These are phyloP conservation scores for Andrena trimmerana DNA, from an alignment of 2,888 invertebrate species.

Conservation along the genomic window DNA sequence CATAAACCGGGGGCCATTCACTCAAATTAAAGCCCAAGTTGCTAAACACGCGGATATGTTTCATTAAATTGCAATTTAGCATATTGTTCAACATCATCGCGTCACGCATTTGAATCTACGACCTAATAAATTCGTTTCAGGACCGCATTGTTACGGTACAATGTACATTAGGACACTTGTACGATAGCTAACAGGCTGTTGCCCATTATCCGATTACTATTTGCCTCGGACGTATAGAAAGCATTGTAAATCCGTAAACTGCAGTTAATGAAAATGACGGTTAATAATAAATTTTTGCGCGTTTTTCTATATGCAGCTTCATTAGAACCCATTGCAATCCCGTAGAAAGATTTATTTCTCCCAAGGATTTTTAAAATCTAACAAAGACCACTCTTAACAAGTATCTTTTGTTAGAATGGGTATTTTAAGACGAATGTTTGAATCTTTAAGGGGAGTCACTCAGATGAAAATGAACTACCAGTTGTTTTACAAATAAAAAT, in stretches of 20 bases:
- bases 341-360: no score
- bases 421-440: no score
- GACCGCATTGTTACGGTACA: neutral
- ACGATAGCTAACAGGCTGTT: neutral
- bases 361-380: no score
- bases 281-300: no score
- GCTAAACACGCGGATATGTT: neutral
- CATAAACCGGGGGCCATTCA: neutral
- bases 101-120: neutral
- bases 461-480: no score
- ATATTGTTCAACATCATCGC: slow-evolving; percentile 20
- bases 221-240: neutral
- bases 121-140: slow-evolving; percentile 6
- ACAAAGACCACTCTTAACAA: no score
- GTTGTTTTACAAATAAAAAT: no score
- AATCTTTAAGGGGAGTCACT: no score
- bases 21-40: neutral
- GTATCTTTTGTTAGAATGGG: no score
- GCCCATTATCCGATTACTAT: slow-evolving; percentile 4
- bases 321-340: neutral
- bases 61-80: slow-evolving; percentile 21
- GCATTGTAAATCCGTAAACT: neutral
- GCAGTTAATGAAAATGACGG: neutral
- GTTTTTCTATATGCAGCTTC: neutral
- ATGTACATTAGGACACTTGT: slow-evolving; percentile 1